Base-by-base conservation (phyloP, 2,113 vertebrate genomes). In the Podarcis muralis region DNA sequence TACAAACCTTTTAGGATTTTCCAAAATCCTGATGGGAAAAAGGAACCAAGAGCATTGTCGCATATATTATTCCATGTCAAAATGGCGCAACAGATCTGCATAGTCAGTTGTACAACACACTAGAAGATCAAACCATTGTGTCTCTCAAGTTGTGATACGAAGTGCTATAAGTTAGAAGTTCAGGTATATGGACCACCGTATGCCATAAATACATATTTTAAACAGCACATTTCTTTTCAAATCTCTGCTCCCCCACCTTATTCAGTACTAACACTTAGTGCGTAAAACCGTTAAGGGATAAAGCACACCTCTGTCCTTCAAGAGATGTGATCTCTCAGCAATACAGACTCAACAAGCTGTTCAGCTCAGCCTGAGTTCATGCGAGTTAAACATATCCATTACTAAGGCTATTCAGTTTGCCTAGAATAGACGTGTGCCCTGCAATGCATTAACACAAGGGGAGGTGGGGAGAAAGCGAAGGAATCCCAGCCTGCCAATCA, bases 401-500 rank as follows among this genome's bases (percentile, higher is more conserved):
- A 27, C 93, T 90, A 82, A 81, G 57, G 48, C 68, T 91, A 35
- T 94, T 92, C 91, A 85, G 62, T 92, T 75, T 90, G 91, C 88
- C 59, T 93, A 94, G 83, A 90, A 76, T 92, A 87, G 92, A 69
- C 89, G 79, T 91, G 92, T 25, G 68, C 93, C 87, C 1, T 92
- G 87, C 87, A 90, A 8, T 90, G 77, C 86, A 53, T 93, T 92
- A 91, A 90, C 89, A 87, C 90, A 92, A 90, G 86, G 86, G 27
- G 86, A 75, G 43, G 69, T 65, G 69, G 69, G 69, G 57, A 87
- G 35, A 40, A 82, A 72, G 18, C 93, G 66, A 91, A 91, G 86
- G 83, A 85, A 87, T 57, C 13, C 0, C 90, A 89, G 93, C 85
- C 92, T 96, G 91, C 84, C 93, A 95, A 88, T 94, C 92, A 93